phyloP scores from a whole-genome alignment of 2,113 vertebrate species.

The Nymphicus hollandicus region DNA sequence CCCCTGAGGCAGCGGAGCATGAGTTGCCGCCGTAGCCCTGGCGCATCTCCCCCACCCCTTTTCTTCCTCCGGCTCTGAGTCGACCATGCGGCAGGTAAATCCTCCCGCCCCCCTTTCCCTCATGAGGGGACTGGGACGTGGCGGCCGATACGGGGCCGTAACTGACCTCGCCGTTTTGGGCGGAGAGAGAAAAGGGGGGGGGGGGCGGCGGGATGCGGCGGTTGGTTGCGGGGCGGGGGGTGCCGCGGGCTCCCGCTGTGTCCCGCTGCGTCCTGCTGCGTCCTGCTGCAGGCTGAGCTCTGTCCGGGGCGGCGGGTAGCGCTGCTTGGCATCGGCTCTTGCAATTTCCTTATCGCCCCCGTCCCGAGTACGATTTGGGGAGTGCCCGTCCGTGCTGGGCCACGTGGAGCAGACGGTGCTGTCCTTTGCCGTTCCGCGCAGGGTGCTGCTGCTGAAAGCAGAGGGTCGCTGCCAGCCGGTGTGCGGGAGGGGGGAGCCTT shows the following conservation, averaged over 20 bases:
- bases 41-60: neutral
- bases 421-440: neutral
- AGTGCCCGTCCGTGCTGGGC: neutral
- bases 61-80: neutral
- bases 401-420: neutral
- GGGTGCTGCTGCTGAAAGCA: neutral
- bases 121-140: neutral
- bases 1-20: neutral
- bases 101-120: neutral
- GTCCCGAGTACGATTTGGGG: neutral
- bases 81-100: conserved; percentile 1
- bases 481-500: neutral
- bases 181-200: neutral
- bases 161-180: neutral
- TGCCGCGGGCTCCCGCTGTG: neutral
- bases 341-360: neutral
- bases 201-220: neutral
- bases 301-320: neutral
- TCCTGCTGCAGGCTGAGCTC: neutral
- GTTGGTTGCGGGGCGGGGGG: neutral
- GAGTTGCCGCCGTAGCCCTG: neutral
- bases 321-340: rapidly evolving
- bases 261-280: neutral
- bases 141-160: neutral
- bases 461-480: neutral